Conservation (phyloP, 1,140 invertebrate species). For the Bursaphelenchus mucronatus region DNA sequence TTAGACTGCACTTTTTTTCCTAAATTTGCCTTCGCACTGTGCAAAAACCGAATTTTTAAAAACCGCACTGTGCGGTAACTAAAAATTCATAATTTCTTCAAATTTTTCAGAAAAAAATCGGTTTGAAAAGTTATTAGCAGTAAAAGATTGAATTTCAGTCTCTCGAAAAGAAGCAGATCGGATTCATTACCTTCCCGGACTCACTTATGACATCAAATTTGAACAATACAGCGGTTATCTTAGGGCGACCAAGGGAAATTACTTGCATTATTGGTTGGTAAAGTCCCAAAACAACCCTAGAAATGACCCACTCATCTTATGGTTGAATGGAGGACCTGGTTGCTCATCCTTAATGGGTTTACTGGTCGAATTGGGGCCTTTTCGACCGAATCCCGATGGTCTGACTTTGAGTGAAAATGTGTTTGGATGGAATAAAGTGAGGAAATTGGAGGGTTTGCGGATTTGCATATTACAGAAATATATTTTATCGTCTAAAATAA, state of each 20-base stretch:
- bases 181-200: slow-evolving; percentile 50
- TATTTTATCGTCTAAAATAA: too few relatives aligned
- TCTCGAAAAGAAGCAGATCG: slow-evolving; percentile 44
- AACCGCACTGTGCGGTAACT: too few relatives aligned
- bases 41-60: too few relatives aligned
- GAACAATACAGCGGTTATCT: slow-evolving; percentile 60
- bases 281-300: slow-evolving; percentile 62
- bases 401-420: slow-evolving; percentile 61
- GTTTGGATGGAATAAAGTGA: slow-evolving; percentile 64
- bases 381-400: slow-evolving; percentile 57
- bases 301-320: slow-evolving; percentile 64
- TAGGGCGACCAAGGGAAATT: slow-evolving; percentile 38
- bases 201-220: slow-evolving; percentile 42
- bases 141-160: slow-evolving; percentile 20
- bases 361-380: slow-evolving; percentile 66
- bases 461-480: too few relatives aligned
- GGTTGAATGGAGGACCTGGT: slow-evolving; percentile 64
- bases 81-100: too few relatives aligned
- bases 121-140: too few relatives aligned
- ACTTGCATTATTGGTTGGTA: slow-evolving; percentile 59
- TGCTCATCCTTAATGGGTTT: slow-evolving; percentile 64
- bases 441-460: slow-evolving; percentile 54
- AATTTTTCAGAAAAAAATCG: too few relatives aligned
- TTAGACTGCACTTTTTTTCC: too few relatives aligned
- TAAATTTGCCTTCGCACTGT: too few relatives aligned